Base-by-base conservation (phyloP, 2,888 invertebrate species). In the Pyrocoelia pectoralis region DNA sequence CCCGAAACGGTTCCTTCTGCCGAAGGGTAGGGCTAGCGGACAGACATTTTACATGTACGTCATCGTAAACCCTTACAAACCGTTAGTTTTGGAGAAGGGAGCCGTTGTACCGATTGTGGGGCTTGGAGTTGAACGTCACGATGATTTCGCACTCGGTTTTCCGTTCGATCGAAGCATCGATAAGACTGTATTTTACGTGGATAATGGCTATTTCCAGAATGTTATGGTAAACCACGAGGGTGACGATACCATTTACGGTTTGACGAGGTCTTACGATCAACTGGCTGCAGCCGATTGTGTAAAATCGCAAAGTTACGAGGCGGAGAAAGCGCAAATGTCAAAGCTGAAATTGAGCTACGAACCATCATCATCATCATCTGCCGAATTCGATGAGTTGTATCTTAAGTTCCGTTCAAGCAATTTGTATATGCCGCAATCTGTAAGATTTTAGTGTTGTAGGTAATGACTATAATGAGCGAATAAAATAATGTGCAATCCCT, bases 81-180 rank as follows among this genome's bases (percentile, higher is more conserved):
- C 58, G 33, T 50, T 50, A 10, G 51, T 17, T 24, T 0, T 33
- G 15, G 50, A 28, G n/a, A 53, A 13, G 24, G 46, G 13, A 58
- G 56, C 53, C 54, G 61, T 61, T 48, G 71, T 70, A 46, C 70
- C 73, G 24, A 70, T 63, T 15, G 72, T 73, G n/a, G 75, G 73
- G 19, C 68, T 67, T 60, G 71, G 71, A 29, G 55, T 56, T 5
- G 64, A 62, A 41, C 61, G 56, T 38, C 33, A 61, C 12, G 91
- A 92, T 77, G 84, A 83, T 68, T 84, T 85, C 77, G 85, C 91
- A 48, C 83, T 88, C 73, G 91, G 90, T 56, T 93, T 87, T 84
- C 93, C 93, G 65, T 86, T 93, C 76, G 91, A 93, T 76, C 88
- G 90, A 70, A 82, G 83, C 15, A 85, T 89, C 73, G 83, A 87